Conservation (phyloP, 2,113 vertebrate genomes). For the Recurvirostra avosetta region DNA sequence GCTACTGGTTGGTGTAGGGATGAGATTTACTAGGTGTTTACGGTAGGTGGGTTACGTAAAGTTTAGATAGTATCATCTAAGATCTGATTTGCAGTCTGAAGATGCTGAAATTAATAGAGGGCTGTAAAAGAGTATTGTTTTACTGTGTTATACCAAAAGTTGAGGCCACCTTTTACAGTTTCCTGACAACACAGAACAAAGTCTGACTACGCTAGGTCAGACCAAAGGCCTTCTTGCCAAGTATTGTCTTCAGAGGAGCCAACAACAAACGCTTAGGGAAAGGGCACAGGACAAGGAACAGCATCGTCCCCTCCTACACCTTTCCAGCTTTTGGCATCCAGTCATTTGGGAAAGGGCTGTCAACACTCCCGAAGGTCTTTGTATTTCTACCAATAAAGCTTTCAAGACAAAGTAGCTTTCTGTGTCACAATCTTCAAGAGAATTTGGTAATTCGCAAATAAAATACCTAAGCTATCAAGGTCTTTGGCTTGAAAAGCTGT, state of each 20-base stretch:
- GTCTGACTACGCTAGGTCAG: background rate
- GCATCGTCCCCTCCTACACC: background rate
- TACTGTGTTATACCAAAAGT: background rate
- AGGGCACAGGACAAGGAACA: slow-evolving; percentile 2
- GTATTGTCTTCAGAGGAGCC: background rate
- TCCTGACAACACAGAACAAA: background rate
- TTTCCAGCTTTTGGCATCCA: background rate
- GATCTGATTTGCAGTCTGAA: background rate
- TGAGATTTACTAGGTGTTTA: background rate
- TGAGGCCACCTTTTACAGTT: background rate
- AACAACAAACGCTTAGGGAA: background rate
- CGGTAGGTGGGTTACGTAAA: background rate
- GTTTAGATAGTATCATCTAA: background rate
- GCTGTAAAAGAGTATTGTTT: background rate
- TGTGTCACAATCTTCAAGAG: background rate
- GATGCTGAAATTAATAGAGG: background rate
- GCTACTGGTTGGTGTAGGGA: background rate
- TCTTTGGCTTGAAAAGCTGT: background rate
- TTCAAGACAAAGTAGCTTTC: background rate
- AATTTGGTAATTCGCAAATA: background rate
- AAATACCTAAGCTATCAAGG: background rate
- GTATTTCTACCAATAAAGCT: background rate
- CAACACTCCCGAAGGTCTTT: background rate
- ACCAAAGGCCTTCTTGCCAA: background rate
- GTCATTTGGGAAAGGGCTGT: background rate